Evolutionary conservation across 2,797 vertebrate genomes (phyloP), one percentile per base, ranked within the genome.

Genomic region (Lemur catta): DNA sequence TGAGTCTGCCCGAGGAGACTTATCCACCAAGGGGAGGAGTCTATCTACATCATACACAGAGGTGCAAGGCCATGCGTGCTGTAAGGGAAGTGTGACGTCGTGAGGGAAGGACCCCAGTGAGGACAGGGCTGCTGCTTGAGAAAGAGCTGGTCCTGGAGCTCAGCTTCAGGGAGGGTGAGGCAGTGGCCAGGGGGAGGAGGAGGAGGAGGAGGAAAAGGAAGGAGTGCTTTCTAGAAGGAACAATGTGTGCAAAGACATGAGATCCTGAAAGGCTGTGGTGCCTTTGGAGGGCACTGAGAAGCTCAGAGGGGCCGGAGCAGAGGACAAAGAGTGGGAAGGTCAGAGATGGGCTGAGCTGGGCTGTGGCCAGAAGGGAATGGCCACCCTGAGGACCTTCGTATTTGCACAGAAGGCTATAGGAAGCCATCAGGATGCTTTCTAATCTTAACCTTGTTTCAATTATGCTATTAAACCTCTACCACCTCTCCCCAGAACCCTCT

Each of bases 401-500:
- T 91, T 87, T 12, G 46, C 22, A 46, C 43, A 48, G 65, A 80
- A 94, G 75, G 76, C 20, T n/a, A 24, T 0, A 38, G 20, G 59
- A 74, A 87, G 17, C 38, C 52, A 43, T 18, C 20, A 13, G 15
- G 0, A 18, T 43, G 75, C 71, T 74, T 67, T 22, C 57, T 20
- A 52, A 46, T 15, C 24, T 46, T 43, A 28, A 35, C 92, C 90
- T 61, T 61, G 4, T 74, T 91, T 48, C 69, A 90, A 84, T n/a
- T 22, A 61, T 9, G 33, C 28, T 59, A 38, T 46, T 38, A 69
- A 80, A 84, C 33, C 33, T n/a, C 71, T 84, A n/a, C 41, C 22
- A 33, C 61, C 8, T 67, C 61, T 61, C 38, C 41, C 55, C 17
- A 20, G 14, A 50, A 1, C 6, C 46, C 63, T 75, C 52, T 1